Conservation (phyloP, 2,113 vertebrate genomes). For the Nyctereutes procyonoides region DNA sequence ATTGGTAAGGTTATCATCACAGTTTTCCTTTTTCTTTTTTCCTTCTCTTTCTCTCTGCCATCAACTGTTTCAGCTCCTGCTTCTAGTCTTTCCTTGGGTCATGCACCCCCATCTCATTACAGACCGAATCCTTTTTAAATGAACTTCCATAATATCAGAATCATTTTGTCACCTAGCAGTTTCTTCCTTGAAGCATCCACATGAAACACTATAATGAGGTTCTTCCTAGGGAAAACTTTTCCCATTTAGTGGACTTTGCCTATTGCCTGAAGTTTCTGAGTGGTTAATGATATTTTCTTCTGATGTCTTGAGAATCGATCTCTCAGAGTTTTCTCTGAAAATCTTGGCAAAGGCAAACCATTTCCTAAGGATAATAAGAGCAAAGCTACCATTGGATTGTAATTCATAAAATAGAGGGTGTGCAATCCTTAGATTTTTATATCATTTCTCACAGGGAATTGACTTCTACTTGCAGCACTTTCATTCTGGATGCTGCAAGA, state of each 20-base stretch:
- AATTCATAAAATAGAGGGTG: constrained; percentile 4
- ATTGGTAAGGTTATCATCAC: not conserved
- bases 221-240: constrained; percentile 57
- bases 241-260: constrained; percentile 43
- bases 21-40: not conserved
- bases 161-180: constrained; percentile 16
- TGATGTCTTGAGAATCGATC: constrained; percentile 58
- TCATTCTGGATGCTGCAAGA: not conserved
- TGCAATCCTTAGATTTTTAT: not conserved
- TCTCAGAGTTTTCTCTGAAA: constrained; percentile 60
- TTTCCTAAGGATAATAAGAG: constrained; percentile 61
- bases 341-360: constrained; percentile 60
- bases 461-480: not conserved
- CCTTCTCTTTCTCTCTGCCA: not conserved
- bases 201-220: constrained; percentile 57
- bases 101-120: constrained; percentile 49
- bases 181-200: constrained; percentile 55
- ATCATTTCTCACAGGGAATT: constrained; percentile 4
- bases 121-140: constrained; percentile 56
- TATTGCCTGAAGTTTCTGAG: constrained; percentile 45
- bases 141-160: constrained; percentile 52
- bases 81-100: not conserved
- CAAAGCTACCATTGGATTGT: not conserved
- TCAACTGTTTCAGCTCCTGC: not conserved
- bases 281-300: constrained; percentile 59